Base-by-base conservation (phyloP, 2,888 invertebrate species). In the Pheosia tremula region DNA sequence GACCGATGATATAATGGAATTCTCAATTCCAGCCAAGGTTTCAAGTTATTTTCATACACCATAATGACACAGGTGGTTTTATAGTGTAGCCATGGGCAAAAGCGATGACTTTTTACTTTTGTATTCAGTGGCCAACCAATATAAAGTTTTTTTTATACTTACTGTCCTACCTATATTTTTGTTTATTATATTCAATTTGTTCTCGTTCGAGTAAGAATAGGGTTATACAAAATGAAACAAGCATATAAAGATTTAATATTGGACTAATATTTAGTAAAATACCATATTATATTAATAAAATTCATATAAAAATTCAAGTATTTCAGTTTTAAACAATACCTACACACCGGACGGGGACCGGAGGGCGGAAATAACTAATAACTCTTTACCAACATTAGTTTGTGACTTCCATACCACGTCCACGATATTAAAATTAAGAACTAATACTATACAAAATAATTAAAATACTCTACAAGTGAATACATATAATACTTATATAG, bases 211-310 rank as follows among this genome's bases (percentile, higher is more conserved):
- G n/a, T 11, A n/a, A 9, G 47, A 6, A 47, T 47, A 47, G 37
- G 37, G n/a, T 38, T n/a, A 41, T 55, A 59, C 37, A 75, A 86
- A 91, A 91, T 90, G 80, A 91, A 91, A 90, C 89, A 83, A 89
- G 64, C 67, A 55, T 71, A 74, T 79, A 87, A 91, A 90, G 88
- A 90, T 90, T 91, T 91, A 91, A 90, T 92, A 91, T 90, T 91
- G 91, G 90, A 91, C 92, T 92, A 92, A 90, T 91, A 90, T 91
- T 92, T 91, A 91, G 91, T 91, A 92, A 92, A 91, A 91, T 92
- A 91, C 92, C 90, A 90, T 91, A 91, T 89, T 86, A 89, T 91
- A 87, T 90, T 91, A 90, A 92, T 92, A 92, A 92, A 92, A 92
- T 91, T 91, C 92, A 92, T 91, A 92, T 92, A 92, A 92, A 92